phyloP scores from a whole-genome alignment of 1,140 invertebrate genomes.

The Saccostrea cuccullata region DNA sequence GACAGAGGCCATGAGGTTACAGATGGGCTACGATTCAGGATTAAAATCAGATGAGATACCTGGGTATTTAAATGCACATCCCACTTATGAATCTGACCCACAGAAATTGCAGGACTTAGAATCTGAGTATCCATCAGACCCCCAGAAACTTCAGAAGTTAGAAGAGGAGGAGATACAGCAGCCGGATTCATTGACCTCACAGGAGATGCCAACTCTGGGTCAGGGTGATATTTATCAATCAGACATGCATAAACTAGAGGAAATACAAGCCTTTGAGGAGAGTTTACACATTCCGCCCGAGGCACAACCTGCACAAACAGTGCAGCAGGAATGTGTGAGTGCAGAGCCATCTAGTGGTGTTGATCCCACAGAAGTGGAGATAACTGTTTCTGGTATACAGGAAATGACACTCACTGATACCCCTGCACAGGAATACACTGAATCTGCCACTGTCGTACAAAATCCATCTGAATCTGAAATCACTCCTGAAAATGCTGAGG shows the following conservation, averaged over 20 bases:
- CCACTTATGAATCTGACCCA: slow-evolving; percentile 23
- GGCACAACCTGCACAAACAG: neutral
- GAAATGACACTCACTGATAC: neutral
- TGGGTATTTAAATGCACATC: neutral
- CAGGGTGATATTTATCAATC: neutral
- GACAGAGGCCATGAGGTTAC: slow-evolving; percentile 52
- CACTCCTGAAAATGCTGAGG: neutral
- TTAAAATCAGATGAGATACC: neutral
- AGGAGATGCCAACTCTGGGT: neutral
- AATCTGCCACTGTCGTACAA: neutral
- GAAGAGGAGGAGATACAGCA: neutral
- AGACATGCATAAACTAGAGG: neutral
- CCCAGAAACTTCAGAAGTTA: neutral
- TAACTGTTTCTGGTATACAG: neutral
- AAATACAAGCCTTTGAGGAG: neutral
- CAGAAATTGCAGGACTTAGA: slow-evolving; percentile 41
- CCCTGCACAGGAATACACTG: neutral
- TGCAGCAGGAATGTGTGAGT: neutral
- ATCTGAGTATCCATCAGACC: neutral
- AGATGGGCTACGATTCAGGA: slow-evolving; percentile 52
- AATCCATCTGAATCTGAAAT: neutral
- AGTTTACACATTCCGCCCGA: neutral
- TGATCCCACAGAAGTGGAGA: neutral
- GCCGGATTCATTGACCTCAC: neutral
- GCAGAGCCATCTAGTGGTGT: neutral